A percentile compares a stretch with the other conserved stretches of the same genome.
These are phyloP conservation scores for Clupea harengus DNA, from an alignment of 2,113 vertebrate genomes.

Conservation along the genomic window DNA sequence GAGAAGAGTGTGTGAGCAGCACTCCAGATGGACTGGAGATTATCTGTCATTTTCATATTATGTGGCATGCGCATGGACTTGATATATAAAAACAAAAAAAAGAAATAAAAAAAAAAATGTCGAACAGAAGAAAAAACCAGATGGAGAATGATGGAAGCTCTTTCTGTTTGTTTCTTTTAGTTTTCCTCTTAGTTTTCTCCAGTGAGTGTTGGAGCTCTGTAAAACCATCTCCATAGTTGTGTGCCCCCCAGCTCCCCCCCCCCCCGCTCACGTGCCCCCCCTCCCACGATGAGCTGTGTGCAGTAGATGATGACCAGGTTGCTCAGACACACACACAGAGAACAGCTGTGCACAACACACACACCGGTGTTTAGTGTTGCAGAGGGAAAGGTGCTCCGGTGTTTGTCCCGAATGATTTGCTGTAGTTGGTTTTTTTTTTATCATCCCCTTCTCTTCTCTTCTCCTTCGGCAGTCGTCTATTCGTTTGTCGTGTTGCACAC, in stretches of 20 bases:
- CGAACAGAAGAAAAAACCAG: conserved; percentile 41
- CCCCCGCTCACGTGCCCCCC: background rate
- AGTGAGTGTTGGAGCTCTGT: conserved; percentile 53
- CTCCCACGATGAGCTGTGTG: conserved; percentile 45
- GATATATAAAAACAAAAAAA: conserved; percentile 57
- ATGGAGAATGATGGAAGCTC: conserved; percentile 51
- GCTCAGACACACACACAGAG: conserved; percentile 54
- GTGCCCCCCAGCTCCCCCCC: background rate
- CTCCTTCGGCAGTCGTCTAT: conserved; percentile 48
- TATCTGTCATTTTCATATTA: conserved; percentile 67
- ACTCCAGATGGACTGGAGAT: background rate
- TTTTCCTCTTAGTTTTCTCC: conserved; percentile 53
- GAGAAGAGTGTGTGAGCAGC: background rate
- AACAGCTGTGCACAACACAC: background rate
- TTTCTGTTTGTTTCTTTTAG: conserved; percentile 57
- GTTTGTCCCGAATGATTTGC: background rate
- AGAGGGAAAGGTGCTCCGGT: background rate
- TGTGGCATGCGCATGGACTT: conserved; percentile 75
- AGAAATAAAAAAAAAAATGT: conserved; percentile 24
- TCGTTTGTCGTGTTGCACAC: too few species aligned
- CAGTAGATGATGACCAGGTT: conserved; percentile 70
- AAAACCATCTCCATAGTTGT: conserved; percentile 61
- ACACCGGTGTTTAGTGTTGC: background rate
- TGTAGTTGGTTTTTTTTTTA: too few species aligned
- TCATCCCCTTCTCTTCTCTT: background rate